These are phyloP conservation scores for Taphrorychus bicolor DNA, from an alignment of 2,888 invertebrate genomes.

Conservation along the genomic window DNA sequence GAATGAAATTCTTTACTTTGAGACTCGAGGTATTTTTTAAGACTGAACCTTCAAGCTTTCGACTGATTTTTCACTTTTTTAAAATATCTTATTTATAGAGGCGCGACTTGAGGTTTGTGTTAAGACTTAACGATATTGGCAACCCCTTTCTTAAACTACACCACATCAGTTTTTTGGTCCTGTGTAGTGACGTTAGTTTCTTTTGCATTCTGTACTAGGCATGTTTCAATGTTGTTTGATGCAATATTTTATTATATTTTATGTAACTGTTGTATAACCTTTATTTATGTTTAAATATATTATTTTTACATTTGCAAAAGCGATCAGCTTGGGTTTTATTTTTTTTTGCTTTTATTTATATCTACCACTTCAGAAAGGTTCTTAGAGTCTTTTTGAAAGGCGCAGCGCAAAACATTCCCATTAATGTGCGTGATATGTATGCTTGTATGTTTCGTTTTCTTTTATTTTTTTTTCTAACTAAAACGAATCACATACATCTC, in stretches of 20 bases:
- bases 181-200: constrained; percentile 53
- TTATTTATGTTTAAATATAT: constrained; percentile 63
- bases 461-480: neutral
- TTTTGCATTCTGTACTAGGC: constrained; percentile 59
- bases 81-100: constrained; percentile 27
- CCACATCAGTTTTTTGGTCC: constrained; percentile 45
- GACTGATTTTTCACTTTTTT: constrained; percentile 60
- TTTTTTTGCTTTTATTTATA: constrained; percentile 42
- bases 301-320: constrained; percentile 61
- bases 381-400: too few species aligned
- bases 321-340: constrained; percentile 60
- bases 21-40: constrained; percentile 53
- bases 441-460: constrained; percentile 36
- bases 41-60: constrained; percentile 51
- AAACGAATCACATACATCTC: constrained; percentile 26
- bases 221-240: constrained; percentile 61
- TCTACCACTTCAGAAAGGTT: too few species aligned
- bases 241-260: constrained; percentile 62
- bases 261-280: constrained; percentile 61
- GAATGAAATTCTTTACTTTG: constrained; percentile 48
- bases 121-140: constrained; percentile 57
- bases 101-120: constrained; percentile 2
- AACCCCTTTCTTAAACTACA: constrained; percentile 55
- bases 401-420: constrained; percentile 2
- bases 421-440: constrained; percentile 38